Evolutionary conservation across 2,797 vertebrate genomes (phyloP), one percentile per base, ranked within the genome.

Genomic region (Mus caroli): DNA sequence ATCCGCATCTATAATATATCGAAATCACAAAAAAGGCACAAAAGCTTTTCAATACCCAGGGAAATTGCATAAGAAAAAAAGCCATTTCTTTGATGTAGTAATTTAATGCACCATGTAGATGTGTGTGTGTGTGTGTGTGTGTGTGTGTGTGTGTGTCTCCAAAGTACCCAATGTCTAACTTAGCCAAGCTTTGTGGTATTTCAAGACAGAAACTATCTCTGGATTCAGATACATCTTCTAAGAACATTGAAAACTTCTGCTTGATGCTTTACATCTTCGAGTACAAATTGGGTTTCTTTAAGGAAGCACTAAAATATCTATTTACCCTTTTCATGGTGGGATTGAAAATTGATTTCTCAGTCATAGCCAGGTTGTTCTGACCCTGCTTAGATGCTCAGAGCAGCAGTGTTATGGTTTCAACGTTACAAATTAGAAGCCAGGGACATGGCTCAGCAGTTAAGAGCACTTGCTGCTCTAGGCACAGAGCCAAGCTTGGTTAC

Each of bases 181-280:
- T 56, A 60, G 85, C 71, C 17, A 62, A 62, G 46, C 37, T 93
- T 88, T 52, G 80, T 97, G 50, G 24, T 92, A 78, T 91, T 97
- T 95, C 22, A 40, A 80, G 90, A 79, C 17, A 91, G 50, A 88
- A 28, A 94, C 26, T 79, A 40, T 87, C 71, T 84, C 93, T 97
- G 94, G 26, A 60, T 92, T 96, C 50, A 96, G 96, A 94, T 85
- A 50, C 43, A 60, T 95, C 80, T 94, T 97, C 87, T 92, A 95
- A 97, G 85, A 97, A 73, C 26, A 12, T 15, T 37, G 26, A 76
- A 94, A 95, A 93, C 82, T 46, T 92, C 69, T 52, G 14, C 37
- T 52, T 93, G 75, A 94, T 91, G 75, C 87, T 96, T 92, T 95
- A 94, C 31, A 88, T 96, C 62, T 94, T 94, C 60, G 71, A 96